Conservation (phyloP, 30 jellyfish, hydroid and myxozoan genomes). For the Turritopsis rubra region DNA sequence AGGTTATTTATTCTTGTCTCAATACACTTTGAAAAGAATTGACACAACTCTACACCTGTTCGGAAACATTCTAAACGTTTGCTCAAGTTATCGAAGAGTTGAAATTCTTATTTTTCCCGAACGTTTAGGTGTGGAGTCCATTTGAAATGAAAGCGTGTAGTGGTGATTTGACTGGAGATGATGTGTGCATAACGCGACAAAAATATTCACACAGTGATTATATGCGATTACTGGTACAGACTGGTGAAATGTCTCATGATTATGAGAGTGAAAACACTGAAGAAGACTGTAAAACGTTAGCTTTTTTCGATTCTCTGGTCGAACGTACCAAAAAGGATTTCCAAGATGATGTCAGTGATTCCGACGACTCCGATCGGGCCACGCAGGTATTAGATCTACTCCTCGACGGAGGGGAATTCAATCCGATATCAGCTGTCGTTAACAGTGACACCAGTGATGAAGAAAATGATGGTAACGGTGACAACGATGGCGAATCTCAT, state of each 20-base stretch:
- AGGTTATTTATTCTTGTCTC: slow-evolving; percentile 35
- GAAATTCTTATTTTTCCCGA: too few relatives aligned
- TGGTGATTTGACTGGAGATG: slow-evolving; percentile 59
- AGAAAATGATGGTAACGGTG: not conserved
- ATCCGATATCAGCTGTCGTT: not conserved
- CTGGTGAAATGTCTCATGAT: slow-evolving; percentile 66
- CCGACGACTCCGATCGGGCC: not conserved
- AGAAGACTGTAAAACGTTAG: slow-evolving; percentile 91
- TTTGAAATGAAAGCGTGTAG: slow-evolving; percentile 59
- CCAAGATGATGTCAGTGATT: slow-evolving; percentile 20
- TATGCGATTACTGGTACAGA: not conserved
- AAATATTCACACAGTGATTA: slow-evolving; percentile 54
- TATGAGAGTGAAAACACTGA: slow-evolving; percentile 58
- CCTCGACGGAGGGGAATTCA: not conserved
- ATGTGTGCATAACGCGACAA: slow-evolving; percentile 33
- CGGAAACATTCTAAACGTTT: not conserved
- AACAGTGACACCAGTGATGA: not conserved
- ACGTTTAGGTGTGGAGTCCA: slow-evolving; percentile 85
- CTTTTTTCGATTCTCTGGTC: slow-evolving; percentile 76
- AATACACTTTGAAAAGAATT: too few relatives aligned
- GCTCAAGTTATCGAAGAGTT: too few relatives aligned
- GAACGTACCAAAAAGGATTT: slow-evolving; percentile 71
- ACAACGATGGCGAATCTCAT: not conserved
- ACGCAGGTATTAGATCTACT: not conserved
- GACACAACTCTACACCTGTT: not conserved